These are phyloP conservation scores for Erythrolamprus reginae DNA, from an alignment of 2,113 vertebrate genomes.

Conservation along the genomic window DNA sequence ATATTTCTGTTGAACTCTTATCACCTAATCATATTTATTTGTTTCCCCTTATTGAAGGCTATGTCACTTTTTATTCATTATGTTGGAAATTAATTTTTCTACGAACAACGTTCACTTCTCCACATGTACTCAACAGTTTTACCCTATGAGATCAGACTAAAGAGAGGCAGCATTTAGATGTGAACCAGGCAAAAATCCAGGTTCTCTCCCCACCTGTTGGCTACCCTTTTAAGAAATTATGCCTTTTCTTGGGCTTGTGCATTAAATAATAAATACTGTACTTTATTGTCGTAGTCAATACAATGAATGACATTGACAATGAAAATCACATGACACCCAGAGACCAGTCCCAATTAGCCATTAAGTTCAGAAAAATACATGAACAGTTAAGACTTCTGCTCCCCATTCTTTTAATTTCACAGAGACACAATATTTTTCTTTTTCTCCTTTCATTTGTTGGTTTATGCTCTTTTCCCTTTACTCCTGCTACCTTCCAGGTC, in stretches of 20 bases:
- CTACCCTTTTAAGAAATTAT: not conserved
- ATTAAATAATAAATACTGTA: no score
- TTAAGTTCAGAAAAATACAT: not conserved
- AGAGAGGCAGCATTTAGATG: not conserved
- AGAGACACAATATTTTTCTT: not conserved
- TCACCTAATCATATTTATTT: not conserved
- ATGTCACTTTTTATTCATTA: not conserved
- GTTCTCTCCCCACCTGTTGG: not conserved
- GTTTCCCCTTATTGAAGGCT: not conserved
- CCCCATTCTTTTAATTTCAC: not conserved
- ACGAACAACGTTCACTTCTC: not conserved
- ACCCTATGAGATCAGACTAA: not conserved
- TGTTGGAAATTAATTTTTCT: not conserved
- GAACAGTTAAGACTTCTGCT: not conserved
- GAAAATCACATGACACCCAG: no score
- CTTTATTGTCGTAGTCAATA: no score
- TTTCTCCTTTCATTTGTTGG: not conserved
- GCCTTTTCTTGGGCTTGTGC: not conserved
- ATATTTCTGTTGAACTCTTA: not conserved
- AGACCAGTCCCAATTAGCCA: no score
- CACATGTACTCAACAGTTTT: not conserved
- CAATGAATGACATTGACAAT: no score
- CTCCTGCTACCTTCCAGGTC: not conserved
- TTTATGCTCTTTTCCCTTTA: not conserved
- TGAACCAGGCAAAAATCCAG: not conserved